These are phyloP conservation scores for Amblyjoppa fuscipennis DNA, from an alignment of 2,888 invertebrate species.

Conservation along the genomic window DNA sequence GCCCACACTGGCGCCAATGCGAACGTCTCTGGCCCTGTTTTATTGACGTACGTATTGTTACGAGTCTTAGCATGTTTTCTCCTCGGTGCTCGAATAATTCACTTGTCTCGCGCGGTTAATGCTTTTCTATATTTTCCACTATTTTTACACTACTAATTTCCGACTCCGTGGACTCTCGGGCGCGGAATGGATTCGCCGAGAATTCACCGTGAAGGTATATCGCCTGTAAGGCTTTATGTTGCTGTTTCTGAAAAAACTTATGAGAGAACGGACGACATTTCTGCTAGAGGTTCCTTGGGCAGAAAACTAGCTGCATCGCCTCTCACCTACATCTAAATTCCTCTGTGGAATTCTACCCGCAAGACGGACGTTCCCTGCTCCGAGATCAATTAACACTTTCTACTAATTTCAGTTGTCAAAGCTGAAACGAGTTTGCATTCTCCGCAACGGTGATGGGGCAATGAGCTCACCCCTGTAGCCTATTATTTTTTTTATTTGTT, in stretches of 20 bases:
- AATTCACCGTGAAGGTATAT: background rate
- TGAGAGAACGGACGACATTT: background rate
- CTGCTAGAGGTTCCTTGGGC: background rate
- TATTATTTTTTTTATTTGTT: background rate
- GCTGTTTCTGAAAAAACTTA: background rate
- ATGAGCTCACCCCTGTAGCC: background rate
- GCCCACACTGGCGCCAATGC: background rate
- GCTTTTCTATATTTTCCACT: background rate
- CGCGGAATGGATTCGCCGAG: background rate
- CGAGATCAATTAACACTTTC: slow-evolving; percentile 62
- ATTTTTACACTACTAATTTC: background rate
- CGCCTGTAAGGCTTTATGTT: background rate
- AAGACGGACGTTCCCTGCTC: background rate
- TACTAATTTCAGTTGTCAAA: slow-evolving; percentile 53
- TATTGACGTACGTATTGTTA: background rate
- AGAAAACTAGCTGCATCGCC: background rate
- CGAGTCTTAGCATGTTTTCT: background rate
- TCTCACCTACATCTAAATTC: background rate
- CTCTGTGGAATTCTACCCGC: background rate
- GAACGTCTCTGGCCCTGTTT: background rate
- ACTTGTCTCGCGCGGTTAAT: background rate
- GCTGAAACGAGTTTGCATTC: slow-evolving; percentile 25
- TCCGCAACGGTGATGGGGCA: slow-evolving; percentile 11
- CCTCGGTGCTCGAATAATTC: background rate
- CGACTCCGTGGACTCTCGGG: background rate